These are phyloP conservation scores for Rhodophaea formosa DNA, from an alignment of 2,888 invertebrate species.

Conservation along the genomic window DNA sequence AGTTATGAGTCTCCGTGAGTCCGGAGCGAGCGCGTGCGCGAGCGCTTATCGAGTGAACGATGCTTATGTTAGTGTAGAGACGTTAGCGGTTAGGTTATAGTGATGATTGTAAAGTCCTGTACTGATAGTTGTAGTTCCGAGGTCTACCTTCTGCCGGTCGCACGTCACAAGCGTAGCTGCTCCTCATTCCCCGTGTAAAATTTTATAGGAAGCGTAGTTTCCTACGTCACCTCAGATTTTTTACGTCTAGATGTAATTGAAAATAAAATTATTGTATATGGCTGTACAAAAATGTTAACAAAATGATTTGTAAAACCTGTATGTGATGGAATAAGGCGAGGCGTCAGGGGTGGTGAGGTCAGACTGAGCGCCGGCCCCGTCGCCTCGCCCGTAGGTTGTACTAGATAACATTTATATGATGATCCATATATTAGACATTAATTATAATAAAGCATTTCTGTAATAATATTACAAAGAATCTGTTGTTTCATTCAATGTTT, in stretches of 20 bases:
- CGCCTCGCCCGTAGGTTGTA: slow-evolving; percentile 75
- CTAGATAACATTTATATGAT: slow-evolving; percentile 82
- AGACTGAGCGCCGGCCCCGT: slow-evolving; percentile 58
- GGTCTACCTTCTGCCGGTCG: slow-evolving; percentile 75
- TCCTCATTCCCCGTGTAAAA: slow-evolving; percentile 79
- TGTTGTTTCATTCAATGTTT: slow-evolving; percentile 55
- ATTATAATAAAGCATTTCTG: slow-evolving; percentile 85
- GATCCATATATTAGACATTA: slow-evolving; percentile 85
- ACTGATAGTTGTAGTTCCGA: slow-evolving; percentile 76
- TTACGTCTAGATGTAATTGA: slow-evolving; percentile 81
- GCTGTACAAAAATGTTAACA: slow-evolving; percentile 81
- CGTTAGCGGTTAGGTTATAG: slow-evolving; percentile 62
- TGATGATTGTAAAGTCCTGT: slow-evolving; percentile 80
- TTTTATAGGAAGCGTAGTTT: slow-evolving; percentile 80
- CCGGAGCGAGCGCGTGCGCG: slow-evolving; percentile 57
- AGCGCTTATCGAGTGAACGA: slow-evolving; percentile 56
- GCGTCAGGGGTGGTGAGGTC: slow-evolving; percentile 59
- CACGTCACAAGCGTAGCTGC: slow-evolving; percentile 77
- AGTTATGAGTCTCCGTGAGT: slow-evolving; percentile 57
- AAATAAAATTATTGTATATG: slow-evolving; percentile 82
- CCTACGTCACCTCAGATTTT: slow-evolving; percentile 80
- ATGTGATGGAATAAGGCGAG: slow-evolving; percentile 74
- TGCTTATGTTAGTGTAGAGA: slow-evolving; percentile 58
- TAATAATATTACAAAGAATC: slow-evolving; percentile 81
- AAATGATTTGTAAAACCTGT: slow-evolving; percentile 79